Evolutionary conservation across 2,797 vertebrate genomes (phyloP).

Genomic region (Chelon auratus): DNA sequence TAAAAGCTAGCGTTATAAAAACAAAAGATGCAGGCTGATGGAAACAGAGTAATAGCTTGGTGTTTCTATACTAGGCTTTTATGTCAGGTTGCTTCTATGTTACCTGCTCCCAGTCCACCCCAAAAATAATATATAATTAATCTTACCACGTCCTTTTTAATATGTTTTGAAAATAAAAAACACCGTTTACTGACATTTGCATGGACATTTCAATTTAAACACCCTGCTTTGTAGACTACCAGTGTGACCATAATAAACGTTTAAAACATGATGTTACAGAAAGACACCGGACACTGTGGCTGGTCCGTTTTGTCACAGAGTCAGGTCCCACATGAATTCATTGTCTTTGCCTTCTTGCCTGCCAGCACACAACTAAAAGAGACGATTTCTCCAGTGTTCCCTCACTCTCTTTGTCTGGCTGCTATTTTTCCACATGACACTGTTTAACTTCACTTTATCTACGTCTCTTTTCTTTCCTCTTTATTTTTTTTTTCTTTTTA

Average conservation of each 20-base stretch:
- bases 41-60: not conserved
- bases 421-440: slow-evolving; percentile 20
- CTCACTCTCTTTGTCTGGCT: not conserved
- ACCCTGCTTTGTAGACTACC: not conserved
- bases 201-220: not conserved
- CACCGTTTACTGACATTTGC: slow-evolving; percentile 1
- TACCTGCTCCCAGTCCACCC: not conserved
- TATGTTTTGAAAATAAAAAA: not conserved
- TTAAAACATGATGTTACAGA: slow-evolving; percentile 21
- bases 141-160: not conserved
- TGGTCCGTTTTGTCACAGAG: slow-evolving; percentile 6
- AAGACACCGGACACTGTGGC: slow-evolving; percentile 7
- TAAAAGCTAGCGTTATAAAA: not conserved
- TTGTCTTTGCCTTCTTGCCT: slow-evolving; percentile 26
- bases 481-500: not conserved
- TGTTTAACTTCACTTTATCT: slow-evolving; percentile 46
- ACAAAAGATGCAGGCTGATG: not conserved
- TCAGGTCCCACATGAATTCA: slow-evolving; percentile 40
- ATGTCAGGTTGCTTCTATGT: not conserved
- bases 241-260: not conserved
- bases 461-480: slow-evolving; percentile 20
- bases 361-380: slow-evolving; percentile 15
- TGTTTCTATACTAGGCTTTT: not conserved
- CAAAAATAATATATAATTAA: not conserved
- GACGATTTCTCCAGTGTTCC: slow-evolving; percentile 2